These are phyloP conservation scores for Phyllotreta cruciferae DNA, from an alignment of 2,888 invertebrate genomes.

Conservation along the genomic window DNA sequence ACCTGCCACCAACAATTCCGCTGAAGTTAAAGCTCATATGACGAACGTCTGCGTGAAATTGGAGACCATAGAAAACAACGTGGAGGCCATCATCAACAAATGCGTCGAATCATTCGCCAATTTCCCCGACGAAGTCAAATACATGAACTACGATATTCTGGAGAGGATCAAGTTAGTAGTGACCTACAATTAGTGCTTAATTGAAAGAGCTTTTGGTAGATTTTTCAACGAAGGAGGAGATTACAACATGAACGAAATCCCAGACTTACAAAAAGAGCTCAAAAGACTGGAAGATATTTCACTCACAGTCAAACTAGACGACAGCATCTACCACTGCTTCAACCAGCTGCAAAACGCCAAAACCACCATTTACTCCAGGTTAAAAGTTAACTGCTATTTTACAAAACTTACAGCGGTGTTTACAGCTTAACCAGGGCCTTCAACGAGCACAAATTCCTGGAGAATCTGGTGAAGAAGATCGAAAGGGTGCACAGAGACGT, in stretches of 20 bases:
- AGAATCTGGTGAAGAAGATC: constrained; percentile 39
- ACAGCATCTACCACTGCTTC: no score
- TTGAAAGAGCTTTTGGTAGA: constrained; percentile 38
- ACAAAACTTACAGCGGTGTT: not conserved
- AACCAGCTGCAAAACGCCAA: no score
- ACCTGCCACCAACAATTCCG: no score
- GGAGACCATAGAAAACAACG: no score
- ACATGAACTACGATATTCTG: no score
- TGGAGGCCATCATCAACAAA: no score
- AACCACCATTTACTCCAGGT: constrained; percentile 15
- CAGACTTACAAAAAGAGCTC: constrained; percentile 42
- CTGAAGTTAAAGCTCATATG: no score
- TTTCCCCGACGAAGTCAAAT: no score
- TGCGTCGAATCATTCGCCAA: no score
- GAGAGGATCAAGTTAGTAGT: no score
- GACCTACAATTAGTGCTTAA: not conserved
- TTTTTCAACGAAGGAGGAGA: constrained; percentile 52
- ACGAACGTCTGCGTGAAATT: no score
- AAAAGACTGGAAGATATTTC: constrained; percentile 39
- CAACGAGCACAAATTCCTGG: constrained; percentile 42
- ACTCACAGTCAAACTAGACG: no score
- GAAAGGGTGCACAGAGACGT: constrained; percentile 41
- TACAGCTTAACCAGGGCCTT: constrained; percentile 34
- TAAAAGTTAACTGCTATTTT: constrained; percentile 1
- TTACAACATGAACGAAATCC: constrained; percentile 47